phyloP scores from a whole-genome alignment of 2,888 invertebrate species.

The Pseudoips prasinana region DNA sequence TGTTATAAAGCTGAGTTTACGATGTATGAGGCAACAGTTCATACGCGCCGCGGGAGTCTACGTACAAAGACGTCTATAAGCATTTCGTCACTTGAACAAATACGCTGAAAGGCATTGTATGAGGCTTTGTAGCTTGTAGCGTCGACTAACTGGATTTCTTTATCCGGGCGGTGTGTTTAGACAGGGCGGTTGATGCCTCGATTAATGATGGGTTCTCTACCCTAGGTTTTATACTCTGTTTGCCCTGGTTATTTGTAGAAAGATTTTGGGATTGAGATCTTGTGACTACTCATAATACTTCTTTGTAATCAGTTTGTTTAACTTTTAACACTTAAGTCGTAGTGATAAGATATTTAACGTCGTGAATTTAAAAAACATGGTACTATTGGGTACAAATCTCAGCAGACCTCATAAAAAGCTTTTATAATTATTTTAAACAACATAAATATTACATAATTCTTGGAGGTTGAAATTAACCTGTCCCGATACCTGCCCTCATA shows the following conservation, averaged over 20 bases:
- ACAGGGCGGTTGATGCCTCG: slow-evolving; percentile 62
- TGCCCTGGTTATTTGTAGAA: slow-evolving; percentile 43
- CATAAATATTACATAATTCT: too few relatives aligned
- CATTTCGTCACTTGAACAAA: slow-evolving; percentile 66
- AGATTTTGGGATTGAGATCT: slow-evolving; percentile 32
- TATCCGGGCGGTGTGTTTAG: slow-evolving; percentile 57
- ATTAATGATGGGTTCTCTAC: slow-evolving; percentile 50
- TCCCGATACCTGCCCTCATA: slow-evolving; percentile 3
- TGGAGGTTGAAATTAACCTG: too few relatives aligned
- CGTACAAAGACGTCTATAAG: slow-evolving; percentile 59
- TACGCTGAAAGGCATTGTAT: slow-evolving; percentile 64
- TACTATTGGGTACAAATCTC: too few relatives aligned
- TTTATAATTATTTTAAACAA: too few relatives aligned
- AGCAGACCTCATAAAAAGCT: too few relatives aligned
- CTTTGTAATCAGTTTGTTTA: slow-evolving; percentile 27
- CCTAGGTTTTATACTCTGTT: slow-evolving; percentile 40
- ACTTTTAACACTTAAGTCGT: too few relatives aligned
- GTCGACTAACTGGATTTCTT: slow-evolving; percentile 60
- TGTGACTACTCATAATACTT: slow-evolving; percentile 29
- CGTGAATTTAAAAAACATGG: too few relatives aligned
- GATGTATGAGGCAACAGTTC: slow-evolving; percentile 22
- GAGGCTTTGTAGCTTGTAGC: slow-evolving; percentile 43
- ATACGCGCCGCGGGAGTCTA: slow-evolving; percentile 53
- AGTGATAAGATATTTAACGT: slow-evolving; percentile 1
- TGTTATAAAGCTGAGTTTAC: slow-evolving; percentile 37